Conservation (phyloP, 2,797 vertebrate species). For the Sebastes vulpes region DNA sequence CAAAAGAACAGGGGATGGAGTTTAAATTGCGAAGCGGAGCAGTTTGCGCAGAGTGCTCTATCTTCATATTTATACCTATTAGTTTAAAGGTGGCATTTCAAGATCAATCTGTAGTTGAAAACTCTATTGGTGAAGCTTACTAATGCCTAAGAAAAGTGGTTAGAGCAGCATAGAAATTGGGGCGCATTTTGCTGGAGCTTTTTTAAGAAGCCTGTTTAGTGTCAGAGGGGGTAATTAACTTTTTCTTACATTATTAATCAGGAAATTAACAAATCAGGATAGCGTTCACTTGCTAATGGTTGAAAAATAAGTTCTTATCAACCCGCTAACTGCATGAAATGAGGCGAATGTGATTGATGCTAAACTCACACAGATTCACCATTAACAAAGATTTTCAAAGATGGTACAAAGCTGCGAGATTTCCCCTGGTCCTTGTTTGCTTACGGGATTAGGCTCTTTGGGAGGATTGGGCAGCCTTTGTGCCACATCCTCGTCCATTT, state of each 20-base stretch:
- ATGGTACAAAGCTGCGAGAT: conserved; percentile 33
- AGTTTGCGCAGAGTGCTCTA: conserved; percentile 40
- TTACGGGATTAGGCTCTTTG: conserved; percentile 67
- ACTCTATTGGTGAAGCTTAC: neutral
- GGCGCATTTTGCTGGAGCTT: neutral
- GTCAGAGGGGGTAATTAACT: neutral
- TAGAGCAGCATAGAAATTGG: neutral
- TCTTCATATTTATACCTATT: conserved; percentile 57
- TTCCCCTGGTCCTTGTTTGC: conserved; percentile 55
- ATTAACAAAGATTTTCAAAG: conserved; percentile 28
- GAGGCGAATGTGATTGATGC: conserved; percentile 17
- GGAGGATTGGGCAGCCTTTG: conserved; percentile 58
- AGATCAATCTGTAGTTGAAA: conserved; percentile 17
- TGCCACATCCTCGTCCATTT: conserved; percentile 69
- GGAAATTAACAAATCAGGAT: conserved; percentile 5
- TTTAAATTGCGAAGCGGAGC: conserved; percentile 45
- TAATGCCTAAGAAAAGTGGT: neutral
- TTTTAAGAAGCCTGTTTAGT: neutral
- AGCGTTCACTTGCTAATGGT: neutral
- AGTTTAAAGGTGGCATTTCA: conserved; percentile 30
- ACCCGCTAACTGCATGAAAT: neutral
- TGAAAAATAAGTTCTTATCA: conserved; percentile 4
- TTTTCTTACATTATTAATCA: neutral
- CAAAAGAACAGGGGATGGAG: conserved; percentile 64
- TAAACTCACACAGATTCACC: conserved; percentile 19